Evolutionary conservation across 2,113 vertebrate species (phyloP).

Genomic region (Formicarius rufipectus): DNA sequence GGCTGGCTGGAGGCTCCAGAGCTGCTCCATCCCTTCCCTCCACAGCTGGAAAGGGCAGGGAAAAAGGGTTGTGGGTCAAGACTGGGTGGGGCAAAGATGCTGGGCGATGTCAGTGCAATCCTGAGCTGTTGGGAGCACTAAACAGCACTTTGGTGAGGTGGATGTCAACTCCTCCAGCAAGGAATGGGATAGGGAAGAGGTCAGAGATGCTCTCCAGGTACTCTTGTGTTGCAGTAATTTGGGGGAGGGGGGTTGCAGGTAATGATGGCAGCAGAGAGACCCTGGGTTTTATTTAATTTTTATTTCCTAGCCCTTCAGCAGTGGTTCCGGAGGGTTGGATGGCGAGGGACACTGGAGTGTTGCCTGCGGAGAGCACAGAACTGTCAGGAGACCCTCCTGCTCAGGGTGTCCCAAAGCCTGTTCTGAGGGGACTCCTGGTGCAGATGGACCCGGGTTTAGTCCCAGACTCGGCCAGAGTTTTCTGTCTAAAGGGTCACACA

Average conservation of each 20-base stretch:
- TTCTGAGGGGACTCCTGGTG: neutral
- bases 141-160: neutral
- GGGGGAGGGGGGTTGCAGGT: neutral
- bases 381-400: no score
- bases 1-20: neutral
- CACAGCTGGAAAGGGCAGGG: neutral
- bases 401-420: neutral
- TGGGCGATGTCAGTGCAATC: neutral
- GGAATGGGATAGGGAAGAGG: neutral
- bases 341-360: fast-evolving
- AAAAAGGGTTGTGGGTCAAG: neutral
- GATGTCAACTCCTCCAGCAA: neutral
- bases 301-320: no score
- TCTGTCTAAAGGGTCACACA: neutral
- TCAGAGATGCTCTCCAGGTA: neutral
- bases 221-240: neutral
- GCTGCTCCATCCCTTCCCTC: neutral
- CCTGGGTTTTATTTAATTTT: no score
- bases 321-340: no score
- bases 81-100: neutral
- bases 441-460: neutral
- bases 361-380: no score
- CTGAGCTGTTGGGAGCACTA: fast-evolving
- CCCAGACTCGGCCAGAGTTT: neutral
- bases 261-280: neutral